Evolutionary conservation across 2,113 vertebrate species (phyloP), one percentile per base, ranked within the genome.

Genomic region (Eublepharis macularius): DNA sequence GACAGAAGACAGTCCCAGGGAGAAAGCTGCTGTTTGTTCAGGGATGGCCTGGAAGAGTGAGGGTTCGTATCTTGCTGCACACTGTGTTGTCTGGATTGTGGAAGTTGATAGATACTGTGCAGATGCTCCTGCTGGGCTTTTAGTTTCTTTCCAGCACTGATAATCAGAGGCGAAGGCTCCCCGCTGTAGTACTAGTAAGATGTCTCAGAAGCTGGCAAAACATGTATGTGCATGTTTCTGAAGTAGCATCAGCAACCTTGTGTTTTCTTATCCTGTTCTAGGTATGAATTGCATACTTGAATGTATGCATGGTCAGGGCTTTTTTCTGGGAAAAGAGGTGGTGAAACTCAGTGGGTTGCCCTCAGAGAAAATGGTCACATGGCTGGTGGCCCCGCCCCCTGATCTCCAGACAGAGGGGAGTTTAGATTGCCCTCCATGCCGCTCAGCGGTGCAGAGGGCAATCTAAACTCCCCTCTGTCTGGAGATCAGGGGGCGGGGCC

Each of bases 1-100:
- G 47, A 63, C 17, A 76, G 74, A 72, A 88, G 87, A 36, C 60
- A 82, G 76, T 65, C 72, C 76, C 81, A 82, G 84, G 57, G 78
- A 41, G 43, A 19, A 54, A 39, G 16, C 51, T 82, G 26, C 24
- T 51, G n/a, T 82, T 76, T 90, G 84, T 75, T 73, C 76, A 80
- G 49, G 75, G 34, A 24, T 47, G 29, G 68, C 84, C 68, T 80
- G 69, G 41, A 74, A 65, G 14, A 80, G 60, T 66, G 36, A 54
- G 39, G 29, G 79, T 19, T 45, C 21, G 6, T 41, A 36, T 45
- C 21, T 73, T 85, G 32, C 72, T 41, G 41, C 29, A 43, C 36
- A 26, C 24, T 60, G 34, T 16, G 36, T 72, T 39, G 39, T 34
- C 70, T 60, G 11, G 81, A 75, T 83, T 63, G 17, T 47, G 32